Base-by-base conservation (phyloP, 2,113 vertebrate genomes). In the Cottus gobio region DNA sequence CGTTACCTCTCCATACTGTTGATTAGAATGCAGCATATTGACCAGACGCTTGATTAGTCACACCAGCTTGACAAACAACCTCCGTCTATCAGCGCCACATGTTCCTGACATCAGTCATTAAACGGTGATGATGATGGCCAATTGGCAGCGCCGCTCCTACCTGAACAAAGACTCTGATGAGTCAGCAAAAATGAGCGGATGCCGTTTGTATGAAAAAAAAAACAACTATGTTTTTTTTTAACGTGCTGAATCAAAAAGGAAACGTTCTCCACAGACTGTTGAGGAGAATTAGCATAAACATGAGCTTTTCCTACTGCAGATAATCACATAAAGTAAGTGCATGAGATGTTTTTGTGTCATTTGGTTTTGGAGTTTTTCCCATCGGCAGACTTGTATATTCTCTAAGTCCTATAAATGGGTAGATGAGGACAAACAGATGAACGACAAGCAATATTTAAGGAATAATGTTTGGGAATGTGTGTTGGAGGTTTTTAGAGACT, bases 21-120 rank as follows among this genome's bases (percentile, higher is more conserved):
- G 36, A 80, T 70, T 64, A 67, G 12, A 81, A 42, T 34, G 20
- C 44, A 42, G 65, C 61, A 44, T 69, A 75, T 73, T 68, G 77
- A 57, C 71, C 85, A 88, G 76, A 86, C 76, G 81, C 57, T 48
- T 44, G 26, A 79, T 77, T 64, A 81, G 71, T 80, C 73, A 68
- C 72, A 78, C 24, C 58, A 64, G 48, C 78, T 65, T 9, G n/a
- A 79, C 50, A 77, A 71, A 82, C 68, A 70, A 82, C 67, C 72
- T 73, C 63, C 52, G 26, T 85, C 52, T 12, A n/a, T 68, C 67
- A 52, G 42, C 54, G 15, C 74, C 74, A 61, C 74, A 39, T 57
- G 48, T 56, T 50, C 58, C 65, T 42, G 12, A 13, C 56, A 70
- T 74, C 61, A 46, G 67, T 22, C 61, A 62, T 67, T 76, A 75